Conservation (phyloP, 2,113 vertebrate species). For the Pseudonaja textilis region DNA sequence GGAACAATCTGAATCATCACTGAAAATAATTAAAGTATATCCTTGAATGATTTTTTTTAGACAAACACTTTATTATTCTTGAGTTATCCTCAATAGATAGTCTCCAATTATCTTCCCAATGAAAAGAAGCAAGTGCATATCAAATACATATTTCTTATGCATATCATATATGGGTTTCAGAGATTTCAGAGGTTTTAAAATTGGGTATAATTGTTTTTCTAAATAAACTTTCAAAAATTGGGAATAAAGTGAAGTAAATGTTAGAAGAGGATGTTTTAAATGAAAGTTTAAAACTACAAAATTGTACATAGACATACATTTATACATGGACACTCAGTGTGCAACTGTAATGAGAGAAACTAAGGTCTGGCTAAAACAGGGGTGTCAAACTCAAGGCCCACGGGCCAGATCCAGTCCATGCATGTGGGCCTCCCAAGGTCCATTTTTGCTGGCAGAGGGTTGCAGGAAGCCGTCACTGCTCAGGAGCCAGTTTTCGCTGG, state of each 20-base stretch:
- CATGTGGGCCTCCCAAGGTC: too few relatives aligned
- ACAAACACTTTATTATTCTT: conserved; percentile 8
- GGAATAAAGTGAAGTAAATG: not conserved
- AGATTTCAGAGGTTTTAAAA: conserved; percentile 9
- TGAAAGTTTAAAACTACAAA: conserved; percentile 27
- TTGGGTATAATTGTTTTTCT: not conserved
- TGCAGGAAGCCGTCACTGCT: too few relatives aligned
- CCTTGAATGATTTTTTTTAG: conserved; percentile 24
- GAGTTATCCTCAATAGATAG: not conserved
- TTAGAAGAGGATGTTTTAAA: not conserved
- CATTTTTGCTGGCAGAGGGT: too few relatives aligned
- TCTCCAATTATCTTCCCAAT: not conserved
- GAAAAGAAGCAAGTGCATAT: not conserved
- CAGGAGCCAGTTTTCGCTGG: too few relatives aligned
- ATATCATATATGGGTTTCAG: not conserved
- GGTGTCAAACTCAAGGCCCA: too few relatives aligned
- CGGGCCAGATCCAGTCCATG: too few relatives aligned
- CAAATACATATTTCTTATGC: not conserved
- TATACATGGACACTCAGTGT: not conserved
- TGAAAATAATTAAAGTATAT: conserved; percentile 1
- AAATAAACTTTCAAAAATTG: not conserved
- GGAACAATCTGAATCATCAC: not conserved
- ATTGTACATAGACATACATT: not conserved
- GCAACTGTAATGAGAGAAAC: not conserved
- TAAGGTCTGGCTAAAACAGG: not conserved